Conservation (phyloP, 1,140 invertebrate genomes). For the Nilaparvata lugens region DNA sequence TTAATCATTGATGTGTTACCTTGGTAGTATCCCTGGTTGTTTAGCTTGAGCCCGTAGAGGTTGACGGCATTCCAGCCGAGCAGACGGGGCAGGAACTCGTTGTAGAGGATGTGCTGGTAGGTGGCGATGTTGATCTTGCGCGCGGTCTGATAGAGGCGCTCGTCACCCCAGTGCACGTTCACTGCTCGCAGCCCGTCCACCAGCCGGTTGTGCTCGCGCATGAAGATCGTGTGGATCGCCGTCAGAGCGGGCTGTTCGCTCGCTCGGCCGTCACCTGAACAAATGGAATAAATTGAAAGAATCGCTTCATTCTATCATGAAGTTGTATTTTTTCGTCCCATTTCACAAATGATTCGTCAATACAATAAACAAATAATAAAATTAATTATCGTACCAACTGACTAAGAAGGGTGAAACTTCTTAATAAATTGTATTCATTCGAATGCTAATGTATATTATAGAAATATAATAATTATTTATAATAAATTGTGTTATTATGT, state of each 20-base stretch:
- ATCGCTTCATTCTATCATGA: no score
- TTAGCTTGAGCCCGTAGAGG: conserved; percentile 73
- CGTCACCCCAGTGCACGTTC: conserved; percentile 82
- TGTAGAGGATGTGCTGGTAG: conserved; percentile 80
- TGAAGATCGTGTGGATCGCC: conserved; percentile 77
- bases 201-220: conserved; percentile 85
- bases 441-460: no score
- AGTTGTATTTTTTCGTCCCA: no score
- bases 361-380: no score
- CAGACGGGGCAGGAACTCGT: conserved; percentile 78
- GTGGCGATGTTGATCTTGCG: conserved; percentile 70
- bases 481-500: no score
- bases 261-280: conserved; percentile 65
- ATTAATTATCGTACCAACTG: conserved; percentile 55
- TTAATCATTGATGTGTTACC: conserved; percentile 30
- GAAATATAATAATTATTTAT: no score
- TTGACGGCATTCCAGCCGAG: conserved; percentile 75
- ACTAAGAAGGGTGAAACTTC: no score
- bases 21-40: conserved; percentile 82
- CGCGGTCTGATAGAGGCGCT: conserved; percentile 79
- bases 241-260: conserved; percentile 82
- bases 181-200: conserved; percentile 62
- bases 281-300: not conserved
- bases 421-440: no score
- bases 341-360: no score